Evolutionary conservation across 1,140 invertebrate genomes (phyloP).

Genomic region (Phenacoccus solenopsis): DNA sequence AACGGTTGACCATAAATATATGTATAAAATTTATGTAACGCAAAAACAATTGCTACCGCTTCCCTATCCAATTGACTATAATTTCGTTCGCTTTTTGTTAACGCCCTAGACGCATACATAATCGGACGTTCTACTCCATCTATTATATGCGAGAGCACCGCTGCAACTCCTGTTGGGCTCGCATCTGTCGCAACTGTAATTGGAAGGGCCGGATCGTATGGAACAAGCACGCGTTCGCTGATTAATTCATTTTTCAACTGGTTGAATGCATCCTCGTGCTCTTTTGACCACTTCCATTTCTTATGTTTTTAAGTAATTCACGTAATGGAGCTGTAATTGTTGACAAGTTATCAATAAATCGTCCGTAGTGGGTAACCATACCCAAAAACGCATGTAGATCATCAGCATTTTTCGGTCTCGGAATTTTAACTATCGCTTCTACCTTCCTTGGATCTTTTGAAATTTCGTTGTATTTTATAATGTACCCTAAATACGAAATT

Average conservation of each 20-base stretch:
- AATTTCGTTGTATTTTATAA: neutral
- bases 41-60: conserved; percentile 37
- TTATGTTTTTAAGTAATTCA: conserved; percentile 22
- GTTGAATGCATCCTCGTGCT: conserved; percentile 27
- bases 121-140: conserved; percentile 36
- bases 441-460: conserved; percentile 22
- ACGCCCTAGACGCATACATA: conserved; percentile 36
- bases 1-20: conserved; percentile 29
- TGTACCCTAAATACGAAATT: neutral
- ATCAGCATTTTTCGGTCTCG: conserved; percentile 26
- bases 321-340: conserved; percentile 24
- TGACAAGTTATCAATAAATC: conserved; percentile 29
- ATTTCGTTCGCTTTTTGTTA: conserved; percentile 36
- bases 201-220: conserved; percentile 36
- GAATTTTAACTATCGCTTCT: conserved; percentile 25
- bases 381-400: conserved; percentile 30
- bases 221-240: conserved; percentile 27
- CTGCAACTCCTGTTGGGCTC: conserved; percentile 33
- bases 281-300: conserved; percentile 23
- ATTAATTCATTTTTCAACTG: conserved; percentile 26
- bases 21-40: conserved; percentile 38
- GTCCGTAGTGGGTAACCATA: conserved; percentile 29
- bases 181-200: conserved; percentile 37
- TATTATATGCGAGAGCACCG: conserved; percentile 34
- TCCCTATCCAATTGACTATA: conserved; percentile 43